Evolutionary conservation across 2,113 vertebrate genomes (phyloP).

Genomic region (Macroglossus sobrinus): DNA sequence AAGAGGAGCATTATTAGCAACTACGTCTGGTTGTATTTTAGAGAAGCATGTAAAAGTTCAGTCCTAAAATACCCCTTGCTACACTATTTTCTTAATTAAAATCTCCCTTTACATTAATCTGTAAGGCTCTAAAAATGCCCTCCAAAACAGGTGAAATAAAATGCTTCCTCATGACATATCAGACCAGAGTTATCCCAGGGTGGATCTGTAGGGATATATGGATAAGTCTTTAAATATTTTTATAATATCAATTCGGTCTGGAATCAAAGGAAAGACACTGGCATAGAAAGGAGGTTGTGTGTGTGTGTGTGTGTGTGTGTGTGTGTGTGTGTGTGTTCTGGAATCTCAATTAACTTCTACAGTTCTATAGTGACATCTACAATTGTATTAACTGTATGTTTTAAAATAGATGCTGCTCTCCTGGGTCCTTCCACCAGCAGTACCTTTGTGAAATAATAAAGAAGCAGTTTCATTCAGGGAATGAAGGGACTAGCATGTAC

Average conservation of each 20-base stretch:
- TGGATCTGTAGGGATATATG: background rate
- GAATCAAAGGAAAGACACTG: background rate
- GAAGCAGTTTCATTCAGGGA: background rate
- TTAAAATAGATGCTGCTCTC: background rate
- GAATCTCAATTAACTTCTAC: background rate
- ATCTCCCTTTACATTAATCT: background rate
- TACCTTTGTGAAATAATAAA: background rate
- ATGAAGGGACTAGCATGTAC: background rate
- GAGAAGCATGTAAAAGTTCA: background rate
- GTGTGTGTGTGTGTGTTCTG: background rate
- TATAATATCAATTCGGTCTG: background rate
- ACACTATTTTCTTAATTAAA: background rate
- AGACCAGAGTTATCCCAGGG: background rate
- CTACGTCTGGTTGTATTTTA: background rate
- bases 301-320: background rate
- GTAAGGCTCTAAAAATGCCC: background rate
- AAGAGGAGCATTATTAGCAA: constrained; percentile 13
- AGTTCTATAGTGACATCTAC: background rate
- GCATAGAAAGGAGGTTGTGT: background rate
- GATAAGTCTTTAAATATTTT: background rate
- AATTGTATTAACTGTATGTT: background rate
- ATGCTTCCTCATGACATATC: background rate
- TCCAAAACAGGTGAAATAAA: background rate
- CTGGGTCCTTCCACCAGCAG: background rate
- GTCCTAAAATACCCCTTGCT: background rate